Evolutionary conservation across 2,888 invertebrate genomes (phyloP).

Genomic region (Erannis defoliaria): DNA sequence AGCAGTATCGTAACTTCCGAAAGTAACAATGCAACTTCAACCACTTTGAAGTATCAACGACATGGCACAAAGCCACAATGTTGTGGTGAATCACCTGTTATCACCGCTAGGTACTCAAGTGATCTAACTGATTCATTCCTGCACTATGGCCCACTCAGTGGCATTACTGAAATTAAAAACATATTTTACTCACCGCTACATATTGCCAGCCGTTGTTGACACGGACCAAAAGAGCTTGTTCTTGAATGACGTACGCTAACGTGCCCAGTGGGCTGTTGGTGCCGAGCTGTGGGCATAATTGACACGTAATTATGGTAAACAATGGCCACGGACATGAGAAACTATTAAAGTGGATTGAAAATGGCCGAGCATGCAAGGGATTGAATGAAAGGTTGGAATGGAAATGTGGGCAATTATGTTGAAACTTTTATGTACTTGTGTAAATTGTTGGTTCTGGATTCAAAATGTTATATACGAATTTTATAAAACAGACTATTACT

Average conservation of each 20-base stretch:
- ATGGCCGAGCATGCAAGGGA: slow-evolving; percentile 16
- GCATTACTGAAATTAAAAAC: slow-evolving; percentile 31
- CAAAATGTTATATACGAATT: no score
- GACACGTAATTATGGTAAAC: slow-evolving; percentile 42
- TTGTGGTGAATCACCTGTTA: no score
- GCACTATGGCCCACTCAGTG: slow-evolving; percentile 5
- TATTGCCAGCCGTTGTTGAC: slow-evolving; percentile 98
- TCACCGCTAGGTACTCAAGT: neutral
- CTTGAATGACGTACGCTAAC: slow-evolving; percentile 96
- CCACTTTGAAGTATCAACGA: no score
- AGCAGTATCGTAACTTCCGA: no score
- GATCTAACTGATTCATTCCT: slow-evolving; percentile 2
- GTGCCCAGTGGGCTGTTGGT: slow-evolving; percentile 90
- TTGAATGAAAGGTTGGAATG: neutral
- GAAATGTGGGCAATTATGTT: slow-evolving; percentile 1
- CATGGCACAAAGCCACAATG: no score
- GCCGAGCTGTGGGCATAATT: slow-evolving; percentile 66
- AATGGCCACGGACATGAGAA: slow-evolving; percentile 32
- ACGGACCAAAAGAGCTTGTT: slow-evolving; percentile 95
- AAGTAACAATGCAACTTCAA: no score
- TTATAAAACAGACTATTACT: no score
- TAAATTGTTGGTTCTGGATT: no score
- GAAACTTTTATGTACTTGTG: neutral
- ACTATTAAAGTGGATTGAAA: slow-evolving; percentile 30
- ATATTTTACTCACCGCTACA: slow-evolving; percentile 91